phyloP scores from a whole-genome alignment of 2,797 vertebrate genomes.

The Gallinago stenura region DNA sequence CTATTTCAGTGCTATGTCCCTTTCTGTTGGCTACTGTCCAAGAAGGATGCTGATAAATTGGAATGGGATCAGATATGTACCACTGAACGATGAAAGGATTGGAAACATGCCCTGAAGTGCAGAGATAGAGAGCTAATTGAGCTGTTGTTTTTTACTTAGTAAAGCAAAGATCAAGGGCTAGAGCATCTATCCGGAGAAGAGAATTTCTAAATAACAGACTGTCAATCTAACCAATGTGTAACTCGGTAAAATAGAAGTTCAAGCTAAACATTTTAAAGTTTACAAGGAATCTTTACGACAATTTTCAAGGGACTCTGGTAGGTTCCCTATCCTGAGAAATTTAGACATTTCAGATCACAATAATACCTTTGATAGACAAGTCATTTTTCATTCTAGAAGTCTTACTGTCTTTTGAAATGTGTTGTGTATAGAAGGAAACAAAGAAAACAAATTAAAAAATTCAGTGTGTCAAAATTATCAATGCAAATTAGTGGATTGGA shows the following conservation, averaged over 20 bases:
- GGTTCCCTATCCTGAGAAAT: background rate
- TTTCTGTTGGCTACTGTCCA: slow-evolving; percentile 29
- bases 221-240: background rate
- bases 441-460: background rate
- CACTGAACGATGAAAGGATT: slow-evolving; percentile 34
- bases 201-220: background rate
- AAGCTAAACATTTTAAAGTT: background rate
- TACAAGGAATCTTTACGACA: background rate
- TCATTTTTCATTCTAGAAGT: background rate
- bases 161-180: slow-evolving; percentile 61
- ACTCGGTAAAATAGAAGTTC: background rate
- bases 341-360: background rate
- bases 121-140: slow-evolving; percentile 51
- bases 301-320: background rate
- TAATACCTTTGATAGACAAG: background rate
- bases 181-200: background rate
- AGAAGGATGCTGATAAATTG: slow-evolving; percentile 59
- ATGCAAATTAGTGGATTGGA: background rate
- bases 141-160: slow-evolving; percentile 27
- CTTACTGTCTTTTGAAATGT: background rate
- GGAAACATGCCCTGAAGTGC: slow-evolving; percentile 48
- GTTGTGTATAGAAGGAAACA: background rate
- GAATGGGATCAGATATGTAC: slow-evolving; percentile 52
- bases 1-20: slow-evolving; percentile 12
- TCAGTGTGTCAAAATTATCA: background rate